Conservation (phyloP, 2,113 vertebrate genomes). For the Columba livia region DNA sequence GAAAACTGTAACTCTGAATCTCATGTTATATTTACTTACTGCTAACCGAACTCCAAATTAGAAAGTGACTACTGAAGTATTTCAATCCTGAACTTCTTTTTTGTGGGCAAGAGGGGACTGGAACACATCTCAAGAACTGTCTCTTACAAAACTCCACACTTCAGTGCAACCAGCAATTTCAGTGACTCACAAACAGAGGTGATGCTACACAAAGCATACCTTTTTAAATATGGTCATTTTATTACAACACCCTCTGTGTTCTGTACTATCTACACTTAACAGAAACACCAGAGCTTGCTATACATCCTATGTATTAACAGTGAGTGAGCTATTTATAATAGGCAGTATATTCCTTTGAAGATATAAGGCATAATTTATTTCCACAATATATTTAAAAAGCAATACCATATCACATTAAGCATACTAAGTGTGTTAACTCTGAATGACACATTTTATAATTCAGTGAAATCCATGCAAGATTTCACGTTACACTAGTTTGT, state of each 20-base stretch:
- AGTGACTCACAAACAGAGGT: rapidly evolving
- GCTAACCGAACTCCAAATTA: background rate
- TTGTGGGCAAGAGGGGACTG: background rate
- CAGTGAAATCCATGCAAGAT: background rate
- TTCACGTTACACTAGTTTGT: background rate
- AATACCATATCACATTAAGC: background rate
- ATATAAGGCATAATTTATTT: background rate
- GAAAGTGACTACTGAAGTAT: background rate
- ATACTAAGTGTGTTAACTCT: rapidly evolving
- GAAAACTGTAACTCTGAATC: background rate
- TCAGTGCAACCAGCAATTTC: background rate
- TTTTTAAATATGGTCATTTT: background rate
- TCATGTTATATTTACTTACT: background rate
- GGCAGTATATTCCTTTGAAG: background rate
- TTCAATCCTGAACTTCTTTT: background rate
- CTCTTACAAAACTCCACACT: background rate
- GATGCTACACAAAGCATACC: background rate
- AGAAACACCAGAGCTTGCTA: background rate
- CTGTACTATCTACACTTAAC: background rate
- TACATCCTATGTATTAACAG: background rate
- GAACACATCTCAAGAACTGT: background rate
- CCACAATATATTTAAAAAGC: rapidly evolving
- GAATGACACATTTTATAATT: background rate
- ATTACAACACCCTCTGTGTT: background rate
- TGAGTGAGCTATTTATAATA: background rate